Conservation (phyloP, 2,797 vertebrate species). For the Cynopterus sphinx region DNA sequence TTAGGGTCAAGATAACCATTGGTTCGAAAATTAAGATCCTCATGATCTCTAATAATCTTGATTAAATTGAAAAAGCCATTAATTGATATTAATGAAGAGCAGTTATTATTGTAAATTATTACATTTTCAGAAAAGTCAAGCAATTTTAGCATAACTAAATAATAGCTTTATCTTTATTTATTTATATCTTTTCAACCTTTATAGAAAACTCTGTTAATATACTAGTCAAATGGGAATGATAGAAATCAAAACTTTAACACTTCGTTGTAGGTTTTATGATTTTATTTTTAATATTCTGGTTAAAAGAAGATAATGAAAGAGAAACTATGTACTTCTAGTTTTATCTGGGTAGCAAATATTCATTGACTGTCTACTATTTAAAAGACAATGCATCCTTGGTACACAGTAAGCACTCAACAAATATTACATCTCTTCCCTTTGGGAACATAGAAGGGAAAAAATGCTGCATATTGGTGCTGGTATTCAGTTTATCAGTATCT, state of each 20-base stretch:
- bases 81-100: background rate
- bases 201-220: background rate
- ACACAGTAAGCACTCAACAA: background rate
- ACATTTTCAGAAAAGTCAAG: background rate
- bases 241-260: background rate
- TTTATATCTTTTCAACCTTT: conserved; percentile 9
- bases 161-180: background rate
- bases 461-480: background rate
- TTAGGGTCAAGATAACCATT: background rate
- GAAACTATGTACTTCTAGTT: background rate
- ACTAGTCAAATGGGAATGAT: background rate
- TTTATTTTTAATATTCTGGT: conserved; percentile 24
- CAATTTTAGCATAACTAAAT: conserved; percentile 10
- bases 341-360: background rate
- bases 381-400: background rate
- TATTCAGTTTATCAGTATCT: background rate
- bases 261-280: background rate
- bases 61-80: conserved; percentile 25
- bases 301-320: background rate
- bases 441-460: background rate
- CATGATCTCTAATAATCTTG: background rate
- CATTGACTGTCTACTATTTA: background rate
- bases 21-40: conserved; percentile 1
- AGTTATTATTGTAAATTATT: background rate
- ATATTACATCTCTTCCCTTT: background rate